Conservation (phyloP, 1,140 invertebrate genomes). For the Cyclina sinensis region DNA sequence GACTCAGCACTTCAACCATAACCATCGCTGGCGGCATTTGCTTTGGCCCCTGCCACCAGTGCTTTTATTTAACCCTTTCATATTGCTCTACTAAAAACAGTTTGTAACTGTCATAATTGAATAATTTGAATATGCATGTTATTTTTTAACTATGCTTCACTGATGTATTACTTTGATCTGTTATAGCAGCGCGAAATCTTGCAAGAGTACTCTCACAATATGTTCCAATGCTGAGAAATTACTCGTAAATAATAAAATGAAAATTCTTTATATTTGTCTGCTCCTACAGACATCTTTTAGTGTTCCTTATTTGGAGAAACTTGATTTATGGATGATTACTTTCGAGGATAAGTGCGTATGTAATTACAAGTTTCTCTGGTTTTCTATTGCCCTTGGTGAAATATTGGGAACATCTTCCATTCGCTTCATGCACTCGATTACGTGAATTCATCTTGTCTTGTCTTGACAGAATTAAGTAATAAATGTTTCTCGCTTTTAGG, state of each 20-base stretch:
- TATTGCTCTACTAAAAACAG: too few relatives aligned
- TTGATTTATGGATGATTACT: background rate
- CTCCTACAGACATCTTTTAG: too few relatives aligned
- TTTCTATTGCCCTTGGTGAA: background rate
- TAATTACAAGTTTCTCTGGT: background rate
- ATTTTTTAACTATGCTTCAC: too few relatives aligned
- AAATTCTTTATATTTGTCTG: background rate
- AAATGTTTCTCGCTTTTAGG: background rate
- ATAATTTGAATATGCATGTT: too few relatives aligned
- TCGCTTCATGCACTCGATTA: background rate
- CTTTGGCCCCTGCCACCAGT: too few relatives aligned
- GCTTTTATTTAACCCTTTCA: too few relatives aligned
- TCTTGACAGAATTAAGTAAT: background rate
- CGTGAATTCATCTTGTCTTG: background rate
- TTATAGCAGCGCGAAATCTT: background rate
- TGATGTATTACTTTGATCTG: background rate
- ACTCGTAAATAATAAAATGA: background rate
- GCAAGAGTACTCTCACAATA: background rate
- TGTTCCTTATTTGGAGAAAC: background rate
- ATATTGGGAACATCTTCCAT: constrained; percentile 15
- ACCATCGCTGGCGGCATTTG: too few relatives aligned
- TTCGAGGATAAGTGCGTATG: background rate
- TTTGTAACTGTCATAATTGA: too few relatives aligned
- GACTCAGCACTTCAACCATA: too few relatives aligned
- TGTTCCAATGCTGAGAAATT: background rate